Evolutionary conservation across 2,888 invertebrate species (phyloP), one percentile per base, ranked within the genome.

Genomic region (Ochropacha duplaris): DNA sequence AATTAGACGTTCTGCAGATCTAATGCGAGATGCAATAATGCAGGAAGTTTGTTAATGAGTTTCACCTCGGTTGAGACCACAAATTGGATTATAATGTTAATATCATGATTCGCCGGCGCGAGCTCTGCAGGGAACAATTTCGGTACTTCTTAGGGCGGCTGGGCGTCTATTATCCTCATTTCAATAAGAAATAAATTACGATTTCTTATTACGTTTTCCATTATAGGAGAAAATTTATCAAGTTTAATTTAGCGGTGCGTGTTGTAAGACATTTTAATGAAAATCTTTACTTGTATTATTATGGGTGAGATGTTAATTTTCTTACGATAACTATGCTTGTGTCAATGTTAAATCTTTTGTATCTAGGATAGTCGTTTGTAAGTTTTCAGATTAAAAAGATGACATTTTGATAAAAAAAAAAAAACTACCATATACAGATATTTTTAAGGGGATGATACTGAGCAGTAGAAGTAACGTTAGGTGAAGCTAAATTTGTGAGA

Each of bases 151-250:
- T 79, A 82, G 84, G 85, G 86, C 77, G 83, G 75, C 78, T 79
- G 78, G 76, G 82, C 86, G 84, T 84, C 89, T 87, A 89, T 90
- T 92, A 90, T 90, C 87, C 89, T 86, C 88, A 84, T 90, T 91
- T 90, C 92, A 90, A 92, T 91, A 89, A 90, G 92, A 92, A 90
- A 91, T 92, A 91, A 92, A 92, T 90, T 92, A 88, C 87, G 87
- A 90, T 90, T 91, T 90, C 88, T 90, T 92, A 91, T 90, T 92
- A 91, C 87, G 83, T 88, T 92, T 88, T 86, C 90, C 87, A 90
- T 90, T 89, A 88, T 83, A 82, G 78, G 80, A 74, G 83, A 82
- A 86, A 86, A 88, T 89, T 86, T 87, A 86, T 87, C 86, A 86
- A 87, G 86, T 87, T 85, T 83, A 84, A 84, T 89, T 88, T 85